phyloP scores from a whole-genome alignment of 2,113 vertebrate genomes.

The Puma concolor region DNA sequence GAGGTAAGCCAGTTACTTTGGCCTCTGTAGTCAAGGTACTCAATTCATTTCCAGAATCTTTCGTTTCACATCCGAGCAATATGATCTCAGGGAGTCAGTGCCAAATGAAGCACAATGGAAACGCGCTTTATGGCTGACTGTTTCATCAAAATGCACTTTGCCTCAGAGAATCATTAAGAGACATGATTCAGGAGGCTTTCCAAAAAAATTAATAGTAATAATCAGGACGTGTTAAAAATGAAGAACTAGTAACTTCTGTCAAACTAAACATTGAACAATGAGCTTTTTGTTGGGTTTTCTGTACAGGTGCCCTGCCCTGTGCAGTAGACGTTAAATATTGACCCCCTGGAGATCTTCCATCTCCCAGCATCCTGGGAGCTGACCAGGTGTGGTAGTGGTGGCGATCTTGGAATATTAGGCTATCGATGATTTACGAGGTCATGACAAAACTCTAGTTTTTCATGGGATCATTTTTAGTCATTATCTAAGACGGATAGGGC shows the following conservation, averaged over 20 bases:
- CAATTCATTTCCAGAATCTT: slow-evolving; percentile 1
- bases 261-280: background rate
- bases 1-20: background rate
- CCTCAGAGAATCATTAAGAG: slow-evolving; percentile 1
- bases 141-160: slow-evolving; percentile 56
- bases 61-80: background rate
- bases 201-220: background rate
- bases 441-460: slow-evolving; percentile 34
- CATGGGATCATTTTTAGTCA: background rate
- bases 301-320: background rate
- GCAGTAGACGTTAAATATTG: background rate
- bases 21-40: background rate
- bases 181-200: background rate
- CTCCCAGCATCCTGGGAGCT: background rate
- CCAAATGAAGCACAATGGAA: background rate
- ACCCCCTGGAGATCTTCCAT: background rate
- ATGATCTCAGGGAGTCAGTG: background rate
- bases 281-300: background rate
- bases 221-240: background rate
- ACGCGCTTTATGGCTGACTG: slow-evolving; percentile 10
- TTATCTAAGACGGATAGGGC: background rate
- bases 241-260: slow-evolving; percentile 21
- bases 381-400: background rate
- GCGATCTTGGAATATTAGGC: background rate
- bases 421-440: background rate